Conservation (phyloP, 2,888 invertebrate genomes). For the Subacronicta megacephala region DNA sequence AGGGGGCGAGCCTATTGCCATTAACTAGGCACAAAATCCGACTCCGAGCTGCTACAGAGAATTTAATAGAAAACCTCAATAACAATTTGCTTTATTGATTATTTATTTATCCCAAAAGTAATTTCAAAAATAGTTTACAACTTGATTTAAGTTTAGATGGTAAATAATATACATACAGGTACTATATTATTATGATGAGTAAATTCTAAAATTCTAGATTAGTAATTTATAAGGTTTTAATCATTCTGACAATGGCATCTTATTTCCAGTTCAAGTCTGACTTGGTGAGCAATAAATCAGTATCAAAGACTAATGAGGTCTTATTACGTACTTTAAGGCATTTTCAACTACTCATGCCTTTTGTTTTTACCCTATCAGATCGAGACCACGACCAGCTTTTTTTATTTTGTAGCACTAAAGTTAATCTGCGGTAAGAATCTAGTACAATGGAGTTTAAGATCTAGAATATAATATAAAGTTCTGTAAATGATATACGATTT, state of each 20-base stretch:
- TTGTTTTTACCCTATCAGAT: slow-evolving; percentile 47
- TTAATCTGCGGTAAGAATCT: slow-evolving; percentile 41
- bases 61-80: too few relatives aligned
- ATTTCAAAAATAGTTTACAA: too few relatives aligned
- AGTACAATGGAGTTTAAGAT: slow-evolving; percentile 27
- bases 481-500: slow-evolving; percentile 24
- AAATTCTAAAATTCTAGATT: too few relatives aligned
- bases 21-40: too few relatives aligned
- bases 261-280: slow-evolving; percentile 2
- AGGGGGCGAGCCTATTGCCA: too few relatives aligned
- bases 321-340: slow-evolving; percentile 41
- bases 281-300: slow-evolving; percentile 39
- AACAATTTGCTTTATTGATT: too few relatives aligned
- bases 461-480: slow-evolving; percentile 17
- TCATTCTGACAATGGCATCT: neutral
- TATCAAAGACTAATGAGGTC: slow-evolving; percentile 44
- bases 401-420: slow-evolving; percentile 43
- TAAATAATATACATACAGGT: too few relatives aligned
- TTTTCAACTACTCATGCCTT: slow-evolving; percentile 42
- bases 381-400: slow-evolving; percentile 43
- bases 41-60: too few relatives aligned
- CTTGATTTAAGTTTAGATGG: too few relatives aligned
- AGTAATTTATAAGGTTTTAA: slow-evolving; percentile 1
- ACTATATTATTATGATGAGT: too few relatives aligned
- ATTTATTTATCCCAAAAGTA: too few relatives aligned